phyloP scores from a whole-genome alignment of 2,113 vertebrate genomes.

The Anseranas semipalmata region DNA sequence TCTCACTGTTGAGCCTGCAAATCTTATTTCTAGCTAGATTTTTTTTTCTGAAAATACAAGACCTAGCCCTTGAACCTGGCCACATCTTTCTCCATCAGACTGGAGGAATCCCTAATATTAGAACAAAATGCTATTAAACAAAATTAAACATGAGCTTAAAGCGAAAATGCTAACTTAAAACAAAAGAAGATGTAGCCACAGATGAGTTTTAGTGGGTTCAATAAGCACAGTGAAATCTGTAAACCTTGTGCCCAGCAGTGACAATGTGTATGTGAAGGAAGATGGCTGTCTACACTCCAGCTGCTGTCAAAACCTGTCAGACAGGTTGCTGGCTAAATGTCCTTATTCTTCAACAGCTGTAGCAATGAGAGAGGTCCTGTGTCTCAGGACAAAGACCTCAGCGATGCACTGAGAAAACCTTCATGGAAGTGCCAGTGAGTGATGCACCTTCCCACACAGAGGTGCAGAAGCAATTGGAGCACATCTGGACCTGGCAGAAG shows the following conservation, averaged over 20 bases:
- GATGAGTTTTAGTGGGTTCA: background rate
- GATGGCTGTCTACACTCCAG: background rate
- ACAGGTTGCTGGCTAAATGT: background rate
- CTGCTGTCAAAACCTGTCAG: background rate
- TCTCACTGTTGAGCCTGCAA: background rate
- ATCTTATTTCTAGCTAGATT: background rate
- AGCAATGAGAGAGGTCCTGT: background rate
- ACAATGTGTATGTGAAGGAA: background rate
- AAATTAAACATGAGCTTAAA: background rate
- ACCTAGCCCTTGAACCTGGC: background rate
- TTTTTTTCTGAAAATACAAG: background rate
- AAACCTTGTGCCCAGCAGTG: background rate
- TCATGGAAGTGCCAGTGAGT: background rate
- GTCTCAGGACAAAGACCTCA: background rate
- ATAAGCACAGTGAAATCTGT: background rate
- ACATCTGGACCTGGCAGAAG: background rate
- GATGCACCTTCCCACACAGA: rapidly evolving
- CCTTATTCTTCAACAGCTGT: background rate
- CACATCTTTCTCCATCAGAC: background rate
- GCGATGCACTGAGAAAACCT: background rate
- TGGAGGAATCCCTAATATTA: background rate
- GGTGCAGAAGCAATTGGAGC: background rate
- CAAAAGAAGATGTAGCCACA: background rate
- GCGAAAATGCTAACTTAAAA: background rate
- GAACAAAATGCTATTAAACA: background rate